Percentiles rank a stretch among this genome's conserved stretches.
phyloP scores from a whole-genome alignment of 2,113 vertebrate genomes.

The Microtus pennsylvanicus region DNA sequence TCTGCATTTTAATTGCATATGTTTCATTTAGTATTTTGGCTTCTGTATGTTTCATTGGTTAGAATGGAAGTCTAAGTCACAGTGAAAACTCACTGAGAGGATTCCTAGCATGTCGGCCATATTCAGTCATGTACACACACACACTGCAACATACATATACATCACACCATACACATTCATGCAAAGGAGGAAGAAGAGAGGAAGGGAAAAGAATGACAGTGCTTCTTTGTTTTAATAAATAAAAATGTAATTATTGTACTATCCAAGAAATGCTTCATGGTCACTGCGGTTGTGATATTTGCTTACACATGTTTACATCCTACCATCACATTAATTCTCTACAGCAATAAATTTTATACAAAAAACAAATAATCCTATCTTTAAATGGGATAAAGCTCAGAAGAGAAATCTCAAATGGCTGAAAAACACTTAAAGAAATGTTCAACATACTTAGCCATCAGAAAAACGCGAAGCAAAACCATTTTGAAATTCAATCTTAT shows the following conservation, averaged over 20 bases:
- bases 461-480: neutral
- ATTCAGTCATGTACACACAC: slow-evolving; percentile 60
- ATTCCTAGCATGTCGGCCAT: slow-evolving; percentile 33
- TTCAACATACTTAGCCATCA: neutral
- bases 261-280: slow-evolving; percentile 72
- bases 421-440: neutral
- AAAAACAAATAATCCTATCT: neutral
- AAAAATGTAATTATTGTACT: slow-evolving; percentile 83
- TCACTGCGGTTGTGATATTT: slow-evolving; percentile 47
- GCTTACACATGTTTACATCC: slow-evolving; percentile 68
- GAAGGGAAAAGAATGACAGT: neutral
- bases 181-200: neutral
- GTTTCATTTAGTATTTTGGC: slow-evolving; percentile 44
- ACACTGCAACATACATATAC: neutral
- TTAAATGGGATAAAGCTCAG: neutral
- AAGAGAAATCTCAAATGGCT: neutral
- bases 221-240: slow-evolving; percentile 68
- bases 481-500: neutral
- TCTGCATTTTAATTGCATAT: slow-evolving; percentile 18
- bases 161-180: neutral
- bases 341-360: neutral
- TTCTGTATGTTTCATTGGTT: slow-evolving; percentile 55
- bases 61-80: slow-evolving; percentile 7
- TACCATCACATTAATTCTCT: slow-evolving; percentile 68
- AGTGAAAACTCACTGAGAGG: slow-evolving; percentile 33